phyloP scores from a whole-genome alignment of 2,113 vertebrate genomes.

The Hippoglossus stenolepis region DNA sequence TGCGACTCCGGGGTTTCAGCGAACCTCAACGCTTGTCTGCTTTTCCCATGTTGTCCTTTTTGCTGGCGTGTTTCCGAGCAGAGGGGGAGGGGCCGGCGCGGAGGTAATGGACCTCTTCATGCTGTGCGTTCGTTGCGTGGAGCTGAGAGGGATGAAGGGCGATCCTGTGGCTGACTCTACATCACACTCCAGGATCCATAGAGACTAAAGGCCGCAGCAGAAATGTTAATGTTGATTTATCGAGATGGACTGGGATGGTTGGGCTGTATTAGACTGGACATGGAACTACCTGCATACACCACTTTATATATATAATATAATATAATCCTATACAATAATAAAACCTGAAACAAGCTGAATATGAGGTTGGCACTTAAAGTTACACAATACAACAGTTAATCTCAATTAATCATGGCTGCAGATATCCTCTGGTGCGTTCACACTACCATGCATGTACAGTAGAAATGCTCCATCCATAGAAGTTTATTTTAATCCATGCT shows the following conservation, averaged over 20 bases:
- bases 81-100: constrained; percentile 45
- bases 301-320: not conserved
- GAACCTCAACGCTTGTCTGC: not conserved
- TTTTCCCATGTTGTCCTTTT: constrained; percentile 32
- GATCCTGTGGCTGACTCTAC: constrained; percentile 74
- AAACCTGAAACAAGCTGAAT: no score
- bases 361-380: no score
- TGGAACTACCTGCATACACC: not conserved
- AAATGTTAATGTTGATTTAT: constrained; percentile 71
- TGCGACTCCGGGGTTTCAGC: constrained; percentile 8
- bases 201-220: constrained; percentile 61
- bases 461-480: no score
- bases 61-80: constrained; percentile 34
- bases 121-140: constrained; percentile 73
- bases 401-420: no score
- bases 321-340: not conserved
- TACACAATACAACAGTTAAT: no score
- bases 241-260: constrained; percentile 46
- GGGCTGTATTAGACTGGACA: constrained; percentile 32
- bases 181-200: constrained; percentile 70
- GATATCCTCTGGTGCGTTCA: no score
- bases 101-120: constrained; percentile 78
- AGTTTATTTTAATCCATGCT: no score
- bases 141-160: constrained; percentile 80
- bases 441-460: no score